Evolutionary conservation across 2,888 invertebrate species (phyloP).

Genomic region (Baronia brevicornis): DNA sequence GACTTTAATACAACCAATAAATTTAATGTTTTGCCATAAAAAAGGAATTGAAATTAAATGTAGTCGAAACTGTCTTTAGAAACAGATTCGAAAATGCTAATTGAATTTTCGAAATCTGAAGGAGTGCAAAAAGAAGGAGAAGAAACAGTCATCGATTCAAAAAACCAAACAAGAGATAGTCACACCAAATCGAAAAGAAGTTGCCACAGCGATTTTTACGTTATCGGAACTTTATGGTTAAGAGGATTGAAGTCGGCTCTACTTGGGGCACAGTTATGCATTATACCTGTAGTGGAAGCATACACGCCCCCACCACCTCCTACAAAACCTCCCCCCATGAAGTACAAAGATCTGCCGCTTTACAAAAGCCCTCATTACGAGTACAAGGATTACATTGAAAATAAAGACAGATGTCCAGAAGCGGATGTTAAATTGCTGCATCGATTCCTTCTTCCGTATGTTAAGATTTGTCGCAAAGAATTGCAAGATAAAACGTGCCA

Average conservation of each 20-base stretch:
- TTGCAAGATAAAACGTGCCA: slow-evolving; percentile 17
- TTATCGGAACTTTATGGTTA: slow-evolving; percentile 42
- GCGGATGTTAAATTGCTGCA: slow-evolving; percentile 36
- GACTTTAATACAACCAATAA: no score
- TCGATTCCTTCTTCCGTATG: slow-evolving; percentile 33
- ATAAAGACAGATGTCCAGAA: slow-evolving; percentile 31
- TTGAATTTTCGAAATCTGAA: no score
- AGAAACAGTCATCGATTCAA: no score
- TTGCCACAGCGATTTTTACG: slow-evolving; percentile 33
- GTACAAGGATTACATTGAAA: slow-evolving; percentile 37
- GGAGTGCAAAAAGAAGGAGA: no score
- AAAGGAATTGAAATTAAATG: no score
- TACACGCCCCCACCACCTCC: slow-evolving; percentile 28
- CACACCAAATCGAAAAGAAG: slow-evolving; percentile 3
- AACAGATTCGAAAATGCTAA: no score
- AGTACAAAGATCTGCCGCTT: slow-evolving; percentile 44
- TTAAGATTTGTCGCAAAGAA: slow-evolving; percentile 25
- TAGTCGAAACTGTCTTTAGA: no score
- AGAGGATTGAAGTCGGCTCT: slow-evolving; percentile 30
- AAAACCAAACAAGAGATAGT: no score
- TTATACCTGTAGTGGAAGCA: slow-evolving; percentile 40
- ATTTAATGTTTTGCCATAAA: no score
- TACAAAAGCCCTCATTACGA: slow-evolving; percentile 43
- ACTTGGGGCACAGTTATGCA: slow-evolving; percentile 29
- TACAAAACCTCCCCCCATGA: slow-evolving; percentile 45